These are phyloP conservation scores for Parthenolecanium corni DNA, from an alignment of 2,888 invertebrate genomes.

Conservation along the genomic window DNA sequence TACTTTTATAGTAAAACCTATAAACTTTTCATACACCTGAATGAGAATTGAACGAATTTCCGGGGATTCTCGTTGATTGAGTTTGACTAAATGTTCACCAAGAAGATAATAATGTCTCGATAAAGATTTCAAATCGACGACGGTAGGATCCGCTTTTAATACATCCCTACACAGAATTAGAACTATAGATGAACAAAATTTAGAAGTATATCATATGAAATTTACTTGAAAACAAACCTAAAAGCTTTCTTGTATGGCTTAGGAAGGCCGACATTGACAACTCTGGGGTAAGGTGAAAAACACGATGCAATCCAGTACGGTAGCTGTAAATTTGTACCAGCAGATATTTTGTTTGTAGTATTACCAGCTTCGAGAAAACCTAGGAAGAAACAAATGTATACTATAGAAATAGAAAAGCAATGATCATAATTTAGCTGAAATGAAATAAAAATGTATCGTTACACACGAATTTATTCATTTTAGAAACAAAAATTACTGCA, in stretches of 20 bases:
- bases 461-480: too few species aligned
- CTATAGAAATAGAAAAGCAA: too few species aligned
- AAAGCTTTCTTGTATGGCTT: constrained; percentile 59
- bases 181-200: too few species aligned
- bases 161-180: constrained; percentile 60
- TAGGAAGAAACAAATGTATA: constrained; percentile 39
- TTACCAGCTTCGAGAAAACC: constrained; percentile 69
- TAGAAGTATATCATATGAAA: too few species aligned
- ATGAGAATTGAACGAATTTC: constrained; percentile 52
- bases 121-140: constrained; percentile 77
- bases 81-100: constrained; percentile 63
- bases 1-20: too few species aligned
- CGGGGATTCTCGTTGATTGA: constrained; percentile 56
- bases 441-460: too few species aligned
- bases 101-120: constrained; percentile 79
- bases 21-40: constrained; percentile 50
- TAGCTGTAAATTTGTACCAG: constrained; percentile 47
- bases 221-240: constrained; percentile 44
- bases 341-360: constrained; percentile 52
- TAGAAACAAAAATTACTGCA: too few species aligned
- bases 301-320: constrained; percentile 74
- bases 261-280: constrained; percentile 59
- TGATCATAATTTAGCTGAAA: too few species aligned
- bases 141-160: constrained; percentile 76
- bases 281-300: constrained; percentile 46